phyloP scores from a whole-genome alignment of 1,140 invertebrate genomes.

The Harlomillsia oculata region DNA sequence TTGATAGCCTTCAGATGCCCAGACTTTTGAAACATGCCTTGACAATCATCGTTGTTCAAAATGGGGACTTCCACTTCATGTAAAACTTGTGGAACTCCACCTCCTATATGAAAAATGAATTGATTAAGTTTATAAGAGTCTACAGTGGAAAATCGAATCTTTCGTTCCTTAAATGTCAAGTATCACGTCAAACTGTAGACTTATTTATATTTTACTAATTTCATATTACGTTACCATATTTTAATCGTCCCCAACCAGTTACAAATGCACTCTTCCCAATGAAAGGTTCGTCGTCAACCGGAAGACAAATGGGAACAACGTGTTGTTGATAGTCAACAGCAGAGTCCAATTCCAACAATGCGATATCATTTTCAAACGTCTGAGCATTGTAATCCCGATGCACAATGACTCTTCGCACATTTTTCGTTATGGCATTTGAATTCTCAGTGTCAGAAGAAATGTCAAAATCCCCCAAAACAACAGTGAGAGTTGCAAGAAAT shows the following conservation, averaged over 20 bases:
- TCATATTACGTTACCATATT: constrained; percentile 25
- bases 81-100: constrained; percentile 73
- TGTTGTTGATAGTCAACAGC: constrained; percentile 74
- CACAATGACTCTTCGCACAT: constrained; percentile 76
- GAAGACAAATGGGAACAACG: constrained; percentile 88
- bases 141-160: not conserved
- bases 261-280: constrained; percentile 46
- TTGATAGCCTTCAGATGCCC: constrained; percentile 78
- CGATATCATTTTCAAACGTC: constrained; percentile 84
- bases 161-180: not conserved
- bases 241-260: constrained; percentile 31
- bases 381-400: constrained; percentile 78
- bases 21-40: constrained; percentile 84
- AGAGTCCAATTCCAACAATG: constrained; percentile 66
- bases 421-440: constrained; percentile 63
- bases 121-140: not conserved
- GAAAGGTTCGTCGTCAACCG: constrained; percentile 66
- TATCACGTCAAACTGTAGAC: constrained; percentile 4
- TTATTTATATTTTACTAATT: constrained; percentile 25
- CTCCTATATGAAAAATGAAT: constrained; percentile 48
- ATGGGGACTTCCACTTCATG: constrained; percentile 88
- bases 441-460: constrained; percentile 71
- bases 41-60: constrained; percentile 80
- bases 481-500: constrained; percentile 77
- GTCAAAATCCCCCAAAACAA: constrained; percentile 83